phyloP scores from a whole-genome alignment of 1,140 invertebrate genomes.

The Charaxes varanes region DNA sequence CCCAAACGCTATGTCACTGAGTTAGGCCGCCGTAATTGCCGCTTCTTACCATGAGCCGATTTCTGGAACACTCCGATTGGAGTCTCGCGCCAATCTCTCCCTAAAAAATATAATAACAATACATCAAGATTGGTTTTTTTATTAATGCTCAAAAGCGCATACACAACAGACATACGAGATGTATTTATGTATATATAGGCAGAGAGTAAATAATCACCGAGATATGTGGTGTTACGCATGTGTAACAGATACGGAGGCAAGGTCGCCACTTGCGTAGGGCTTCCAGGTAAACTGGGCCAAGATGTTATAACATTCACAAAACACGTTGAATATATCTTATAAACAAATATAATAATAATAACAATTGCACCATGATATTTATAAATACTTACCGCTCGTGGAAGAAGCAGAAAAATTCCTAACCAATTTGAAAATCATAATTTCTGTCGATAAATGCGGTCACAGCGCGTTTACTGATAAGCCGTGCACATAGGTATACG shows the following conservation, averaged over 20 bases:
- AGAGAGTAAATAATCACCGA: conserved; percentile 13
- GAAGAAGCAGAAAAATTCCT: not conserved
- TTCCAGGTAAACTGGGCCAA: conserved; percentile 10
- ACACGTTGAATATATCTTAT: no score
- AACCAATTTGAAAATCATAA: conserved; percentile 1
- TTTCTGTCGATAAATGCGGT: conserved; percentile 15
- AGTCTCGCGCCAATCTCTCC: no score
- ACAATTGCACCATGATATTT: not conserved
- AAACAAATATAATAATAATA: no score
- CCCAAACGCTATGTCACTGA: no score
- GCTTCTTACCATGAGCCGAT: no score
- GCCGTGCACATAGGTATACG: conserved; percentile 4
- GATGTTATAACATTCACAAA: not conserved
- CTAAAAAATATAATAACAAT: no score
- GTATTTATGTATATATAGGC: not conserved
- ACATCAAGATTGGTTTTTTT: no score
- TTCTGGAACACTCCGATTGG: no score
- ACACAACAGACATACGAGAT: no score
- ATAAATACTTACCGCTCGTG: not conserved
- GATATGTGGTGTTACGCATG: conserved; percentile 15
- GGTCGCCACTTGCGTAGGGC: conserved; percentile 13
- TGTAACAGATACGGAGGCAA: conserved; percentile 13
- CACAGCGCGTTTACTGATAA: conserved; percentile 15
- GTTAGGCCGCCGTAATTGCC: no score
- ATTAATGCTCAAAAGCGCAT: no score